Conservation (phyloP, 2,113 vertebrate species). For the Pristiophorus japonicus region DNA sequence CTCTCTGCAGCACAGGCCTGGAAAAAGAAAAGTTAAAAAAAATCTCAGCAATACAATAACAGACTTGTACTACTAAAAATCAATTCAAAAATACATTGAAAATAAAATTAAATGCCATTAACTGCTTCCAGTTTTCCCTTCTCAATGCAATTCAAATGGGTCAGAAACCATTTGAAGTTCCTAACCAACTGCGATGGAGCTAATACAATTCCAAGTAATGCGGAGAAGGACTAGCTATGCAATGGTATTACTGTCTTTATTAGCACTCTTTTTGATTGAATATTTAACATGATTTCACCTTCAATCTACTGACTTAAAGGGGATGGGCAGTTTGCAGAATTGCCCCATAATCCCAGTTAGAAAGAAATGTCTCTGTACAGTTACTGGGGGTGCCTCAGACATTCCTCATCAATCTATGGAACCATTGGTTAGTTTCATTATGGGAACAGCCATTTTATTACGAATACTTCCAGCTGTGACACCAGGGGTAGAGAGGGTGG, state of each 20-base stretch:
- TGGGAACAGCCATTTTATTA: neutral
- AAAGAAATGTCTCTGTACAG: neutral
- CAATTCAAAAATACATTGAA: neutral
- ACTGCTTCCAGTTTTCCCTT: neutral
- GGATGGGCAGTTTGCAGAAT: neutral
- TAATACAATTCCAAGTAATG: neutral
- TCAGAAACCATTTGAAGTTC: neutral
- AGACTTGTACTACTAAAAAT: neutral
- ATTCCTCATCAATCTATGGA: neutral
- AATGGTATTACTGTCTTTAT: neutral
- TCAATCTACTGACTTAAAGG: neutral
- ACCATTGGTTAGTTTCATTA: neutral
- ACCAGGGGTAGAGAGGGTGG: neutral
- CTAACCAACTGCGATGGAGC: neutral
- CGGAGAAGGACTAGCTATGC: neutral
- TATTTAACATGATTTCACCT: too few species aligned
- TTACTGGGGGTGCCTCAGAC: neutral
- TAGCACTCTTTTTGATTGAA: too few species aligned
- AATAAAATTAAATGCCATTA: neutral
- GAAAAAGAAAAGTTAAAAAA: conserved; percentile 29
- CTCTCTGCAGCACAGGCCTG: conserved; percentile 93
- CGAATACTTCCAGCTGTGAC: neutral
- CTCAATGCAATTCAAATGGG: neutral
- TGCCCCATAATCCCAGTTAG: neutral
- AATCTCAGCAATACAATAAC: neutral